These are phyloP conservation scores for Trichonephila clavata DNA, from an alignment of 1,140 invertebrate genomes.

Conservation along the genomic window DNA sequence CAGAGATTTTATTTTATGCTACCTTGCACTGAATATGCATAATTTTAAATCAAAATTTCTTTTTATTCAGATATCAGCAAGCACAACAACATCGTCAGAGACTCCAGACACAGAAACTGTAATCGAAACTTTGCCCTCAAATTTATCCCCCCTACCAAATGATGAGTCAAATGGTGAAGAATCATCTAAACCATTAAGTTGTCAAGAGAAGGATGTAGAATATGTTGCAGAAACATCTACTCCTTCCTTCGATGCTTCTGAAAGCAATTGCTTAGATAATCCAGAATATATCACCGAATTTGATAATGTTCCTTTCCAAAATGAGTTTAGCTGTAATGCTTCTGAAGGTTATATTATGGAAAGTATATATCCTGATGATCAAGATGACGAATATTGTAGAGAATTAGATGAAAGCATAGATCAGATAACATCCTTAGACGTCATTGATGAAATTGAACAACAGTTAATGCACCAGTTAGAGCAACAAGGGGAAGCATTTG, in stretches of 20 bases:
- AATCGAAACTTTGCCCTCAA: slow-evolving; percentile 64
- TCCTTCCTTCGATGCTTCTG: not conserved
- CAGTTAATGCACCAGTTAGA: slow-evolving; percentile 67
- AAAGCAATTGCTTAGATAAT: not conserved
- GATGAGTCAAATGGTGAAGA: slow-evolving; percentile 74
- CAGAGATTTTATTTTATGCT: too few species aligned
- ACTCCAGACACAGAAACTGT: slow-evolving; percentile 74
- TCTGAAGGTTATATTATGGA: slow-evolving; percentile 8
- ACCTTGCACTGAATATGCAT: too few species aligned
- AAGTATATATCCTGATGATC: not conserved
- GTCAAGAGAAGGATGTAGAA: slow-evolving; percentile 3
- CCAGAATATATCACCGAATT: not conserved
- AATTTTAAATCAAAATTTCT: too few species aligned
- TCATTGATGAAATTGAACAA: slow-evolving; percentile 72
- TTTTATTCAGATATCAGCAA: slow-evolving; percentile 57
- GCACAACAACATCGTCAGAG: slow-evolving; percentile 70
- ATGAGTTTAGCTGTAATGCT: not conserved
- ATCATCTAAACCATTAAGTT: not conserved
- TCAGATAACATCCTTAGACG: slow-evolving; percentile 60
- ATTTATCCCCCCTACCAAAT: slow-evolving; percentile 71
- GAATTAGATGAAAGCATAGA: slow-evolving; percentile 68
- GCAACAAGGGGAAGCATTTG: slow-evolving; percentile 60
- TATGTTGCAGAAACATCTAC: not conserved
- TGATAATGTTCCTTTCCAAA: slow-evolving; percentile 28
- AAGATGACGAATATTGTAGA: slow-evolving; percentile 57